Percentiles rank a stretch among this genome's conserved stretches.
These are phyloP conservation scores for Tenthredo amoena DNA, from an alignment of 2,888 invertebrate species.

Conservation along the genomic window DNA sequence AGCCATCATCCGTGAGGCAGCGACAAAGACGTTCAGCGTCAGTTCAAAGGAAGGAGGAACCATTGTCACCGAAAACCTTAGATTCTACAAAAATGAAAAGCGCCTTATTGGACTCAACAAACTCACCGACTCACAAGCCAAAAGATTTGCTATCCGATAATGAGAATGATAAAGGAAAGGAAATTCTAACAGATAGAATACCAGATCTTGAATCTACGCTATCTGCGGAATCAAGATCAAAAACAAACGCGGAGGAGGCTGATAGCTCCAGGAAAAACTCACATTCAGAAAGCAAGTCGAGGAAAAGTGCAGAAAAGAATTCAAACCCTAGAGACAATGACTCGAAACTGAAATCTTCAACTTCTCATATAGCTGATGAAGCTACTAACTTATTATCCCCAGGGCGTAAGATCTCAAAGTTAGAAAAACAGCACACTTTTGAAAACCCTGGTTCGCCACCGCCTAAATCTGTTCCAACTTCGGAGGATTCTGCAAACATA, in stretches of 20 bases:
- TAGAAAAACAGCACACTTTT: slow-evolving; percentile 44
- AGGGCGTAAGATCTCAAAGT: background rate
- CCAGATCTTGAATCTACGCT: background rate
- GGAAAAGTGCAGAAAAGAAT: slow-evolving; percentile 2
- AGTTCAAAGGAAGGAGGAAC: slow-evolving; percentile 58
- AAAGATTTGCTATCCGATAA: slow-evolving; percentile 3
- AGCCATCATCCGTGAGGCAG: slow-evolving; percentile 56
- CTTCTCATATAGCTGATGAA: slow-evolving; percentile 27
- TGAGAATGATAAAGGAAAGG: background rate
- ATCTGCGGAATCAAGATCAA: background rate
- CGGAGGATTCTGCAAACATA: slow-evolving; percentile 13
- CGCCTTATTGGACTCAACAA: slow-evolving; percentile 40
- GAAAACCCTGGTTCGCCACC: slow-evolving; percentile 53
- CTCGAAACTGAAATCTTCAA: slow-evolving; percentile 33
- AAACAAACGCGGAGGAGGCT: background rate
- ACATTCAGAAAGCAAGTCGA: slow-evolving; percentile 1
- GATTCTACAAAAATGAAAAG: slow-evolving; percentile 55
- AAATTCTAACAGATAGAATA: background rate
- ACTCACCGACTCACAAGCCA: slow-evolving; percentile 45
- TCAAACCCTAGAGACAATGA: background rate
- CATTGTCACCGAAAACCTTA: slow-evolving; percentile 49
- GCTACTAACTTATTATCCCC: background rate
- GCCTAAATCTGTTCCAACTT: background rate
- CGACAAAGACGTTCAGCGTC: slow-evolving; percentile 57
- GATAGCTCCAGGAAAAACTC: background rate